Conservation (phyloP, 2,113 vertebrate genomes). For the Trematomus loennbergii region DNA sequence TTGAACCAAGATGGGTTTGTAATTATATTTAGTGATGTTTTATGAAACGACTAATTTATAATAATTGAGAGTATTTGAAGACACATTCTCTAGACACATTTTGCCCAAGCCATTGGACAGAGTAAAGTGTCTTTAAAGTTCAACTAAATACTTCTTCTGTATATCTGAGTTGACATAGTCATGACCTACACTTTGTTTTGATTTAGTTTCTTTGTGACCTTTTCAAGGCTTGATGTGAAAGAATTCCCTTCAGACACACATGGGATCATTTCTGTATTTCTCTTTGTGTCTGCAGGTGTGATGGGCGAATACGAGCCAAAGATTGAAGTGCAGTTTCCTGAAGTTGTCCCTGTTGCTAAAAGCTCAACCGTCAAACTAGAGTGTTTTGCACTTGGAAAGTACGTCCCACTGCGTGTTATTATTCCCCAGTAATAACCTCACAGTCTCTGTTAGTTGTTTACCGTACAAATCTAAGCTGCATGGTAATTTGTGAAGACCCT, state of each 20-base stretch:
- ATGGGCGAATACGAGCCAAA: slow-evolving; percentile 99
- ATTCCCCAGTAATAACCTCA: background rate
- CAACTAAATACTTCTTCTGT: slow-evolving; percentile 2
- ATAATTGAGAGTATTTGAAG: slow-evolving; percentile 2
- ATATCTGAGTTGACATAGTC: background rate
- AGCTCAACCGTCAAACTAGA: slow-evolving; percentile 93
- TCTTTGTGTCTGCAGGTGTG: slow-evolving; percentile 85
- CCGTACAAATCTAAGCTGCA: slow-evolving; percentile 15
- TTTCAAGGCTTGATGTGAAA: slow-evolving; percentile 31
- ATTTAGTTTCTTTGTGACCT: slow-evolving; percentile 25
- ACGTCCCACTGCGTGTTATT: slow-evolving; percentile 76
- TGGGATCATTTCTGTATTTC: slow-evolving; percentile 23
- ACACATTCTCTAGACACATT: background rate
- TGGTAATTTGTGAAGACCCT: slow-evolving; percentile 8
- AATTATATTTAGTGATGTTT: background rate
- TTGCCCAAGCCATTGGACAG: background rate
- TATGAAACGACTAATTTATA: background rate
- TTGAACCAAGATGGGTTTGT: background rate
- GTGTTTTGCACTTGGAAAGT: slow-evolving; percentile 98
- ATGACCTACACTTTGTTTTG: slow-evolving; percentile 18
- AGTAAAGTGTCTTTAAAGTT: background rate
- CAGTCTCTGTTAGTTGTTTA: slow-evolving; percentile 31
- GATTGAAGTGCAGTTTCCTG: slow-evolving; percentile 97
- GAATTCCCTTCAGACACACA: slow-evolving; percentile 9
- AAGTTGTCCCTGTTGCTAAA: slow-evolving; percentile 89